Percentiles rank a stretch among this genome's conserved stretches.
Evolutionary conservation across 2,797 vertebrate genomes (phyloP).

Genomic region (Sebastes iracundus): DNA sequence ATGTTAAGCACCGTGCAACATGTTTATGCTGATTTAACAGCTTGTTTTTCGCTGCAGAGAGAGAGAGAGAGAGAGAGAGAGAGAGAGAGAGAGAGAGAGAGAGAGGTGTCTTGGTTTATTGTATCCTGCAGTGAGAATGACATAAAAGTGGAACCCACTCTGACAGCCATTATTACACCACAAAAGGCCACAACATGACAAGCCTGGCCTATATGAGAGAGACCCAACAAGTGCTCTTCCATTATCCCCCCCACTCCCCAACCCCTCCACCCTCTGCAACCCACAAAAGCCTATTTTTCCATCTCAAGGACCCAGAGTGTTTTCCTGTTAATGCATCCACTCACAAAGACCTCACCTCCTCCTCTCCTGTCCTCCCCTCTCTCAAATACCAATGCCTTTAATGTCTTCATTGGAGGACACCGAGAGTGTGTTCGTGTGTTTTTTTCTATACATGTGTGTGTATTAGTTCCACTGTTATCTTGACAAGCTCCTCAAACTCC

Average conservation of each 20-base stretch:
- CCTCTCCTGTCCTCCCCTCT: conserved; percentile 30
- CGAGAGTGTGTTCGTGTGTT: conserved; percentile 11
- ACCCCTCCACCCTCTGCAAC: not conserved
- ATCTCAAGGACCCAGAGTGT: conserved; percentile 52
- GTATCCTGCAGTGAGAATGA: conserved; percentile 28
- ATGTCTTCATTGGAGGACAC: conserved; percentile 54
- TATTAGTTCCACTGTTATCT: conserved; percentile 35
- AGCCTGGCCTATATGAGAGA: conserved; percentile 1
- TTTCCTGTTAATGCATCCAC: conserved; percentile 53
- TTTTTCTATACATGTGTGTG: conserved; percentile 26
- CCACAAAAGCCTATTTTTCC: conserved; percentile 43
- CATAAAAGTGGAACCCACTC: conserved; percentile 45
- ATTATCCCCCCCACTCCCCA: conserved; percentile 13
- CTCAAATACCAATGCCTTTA: conserved; percentile 54
- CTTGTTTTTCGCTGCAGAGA: not conserved
- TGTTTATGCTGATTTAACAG: not conserved
- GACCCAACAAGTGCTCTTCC: conserved; percentile 36
- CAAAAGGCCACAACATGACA: conserved; percentile 48
- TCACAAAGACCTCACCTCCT: conserved; percentile 38
- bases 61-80: not conserved
- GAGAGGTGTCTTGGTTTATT: not conserved
- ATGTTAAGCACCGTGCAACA: not conserved
- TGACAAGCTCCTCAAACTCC: conserved; percentile 49
- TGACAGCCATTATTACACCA: conserved; percentile 35
- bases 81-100: not conserved